Base-by-base conservation (phyloP, 2,888 invertebrate species). In the Ormyrus labotus region DNA sequence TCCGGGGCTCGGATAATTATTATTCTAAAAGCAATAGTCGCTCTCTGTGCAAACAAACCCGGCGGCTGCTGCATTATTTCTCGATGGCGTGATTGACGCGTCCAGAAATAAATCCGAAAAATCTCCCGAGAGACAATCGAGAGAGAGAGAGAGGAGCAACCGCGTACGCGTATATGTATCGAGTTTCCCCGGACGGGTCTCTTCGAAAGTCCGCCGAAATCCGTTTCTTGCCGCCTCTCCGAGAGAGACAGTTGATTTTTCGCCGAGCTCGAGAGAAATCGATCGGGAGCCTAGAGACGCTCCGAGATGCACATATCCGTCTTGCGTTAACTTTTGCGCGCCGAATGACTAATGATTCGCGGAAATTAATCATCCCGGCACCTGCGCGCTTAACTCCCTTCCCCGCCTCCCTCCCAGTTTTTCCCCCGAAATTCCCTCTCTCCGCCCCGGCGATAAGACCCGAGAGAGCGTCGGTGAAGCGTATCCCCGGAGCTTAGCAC, bases 181-280 rank as follows among this genome's bases (percentile, higher is more conserved):
- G 77, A 71, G 57, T 78, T 71, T 78, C 64, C 34, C 50, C 50
- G 65, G 5, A 9, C 77, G 50, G 65, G 65, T 58, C 71, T 58
- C 65, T 71, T 78, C 77, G 71, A 78, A 74, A 71, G 48, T 57
- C 63, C 47, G 61, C 47, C 19, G 60, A 13, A n/a, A 5, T 63
- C 47, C 45, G 4, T 11, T 45, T 7, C 47, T 63, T 11, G 51
- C 68, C 68, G 48, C 19, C 51, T 8, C 64, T 58, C 71, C 70
- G 71, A 71, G 51, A 68, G 19, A 11, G 9, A 11, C 65, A 64
- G 51, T 10, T 69, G 51, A 10, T 10, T 60, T 48, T 11, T 19
- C 34, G 48, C 10, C 7, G 34, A 60, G 50, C 55, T 53, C 64
- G 70, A 50, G 45, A 70, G 34, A 64, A 70, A 57, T 57, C 63